phyloP scores from a whole-genome alignment of 1,140 invertebrate genomes.

The Micrasema longulum region DNA sequence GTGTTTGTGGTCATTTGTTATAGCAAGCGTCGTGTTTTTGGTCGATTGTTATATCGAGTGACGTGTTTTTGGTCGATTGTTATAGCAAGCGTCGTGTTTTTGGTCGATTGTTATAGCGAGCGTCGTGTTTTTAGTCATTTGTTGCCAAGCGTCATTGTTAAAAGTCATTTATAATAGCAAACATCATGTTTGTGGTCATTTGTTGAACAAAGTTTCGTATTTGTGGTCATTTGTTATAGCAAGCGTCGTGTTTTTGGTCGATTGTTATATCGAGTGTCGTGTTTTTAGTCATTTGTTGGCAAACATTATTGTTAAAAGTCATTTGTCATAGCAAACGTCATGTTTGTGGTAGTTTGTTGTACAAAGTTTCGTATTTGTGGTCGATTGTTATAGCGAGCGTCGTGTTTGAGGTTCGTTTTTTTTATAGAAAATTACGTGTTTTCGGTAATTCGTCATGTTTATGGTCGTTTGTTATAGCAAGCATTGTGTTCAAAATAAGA shows the following conservation, averaged over 20 bases:
- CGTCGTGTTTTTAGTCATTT: too few relatives aligned
- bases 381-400: constrained; percentile 2
- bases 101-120: too few relatives aligned
- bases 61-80: too few relatives aligned
- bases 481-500: not conserved
- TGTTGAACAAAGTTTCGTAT: not conserved
- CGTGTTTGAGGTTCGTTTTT: not conserved
- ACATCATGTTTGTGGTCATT: not conserved
- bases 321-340: not conserved
- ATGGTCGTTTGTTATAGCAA: not conserved
- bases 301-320: constrained; percentile 2
- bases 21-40: not conserved
- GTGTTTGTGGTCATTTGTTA: too few relatives aligned
- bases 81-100: too few relatives aligned
- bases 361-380: not conserved
- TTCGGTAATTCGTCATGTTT: not conserved
- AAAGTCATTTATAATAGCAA: not conserved
- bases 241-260: not conserved
- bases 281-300: too few relatives aligned
- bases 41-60: too few relatives aligned
- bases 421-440: not conserved
- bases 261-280: not conserved
- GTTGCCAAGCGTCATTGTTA: too few relatives aligned
- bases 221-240: constrained; percentile 4
- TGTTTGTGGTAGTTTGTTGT: not conserved